Percentiles rank a stretch among this genome's conserved stretches.
Conservation (phyloP, 2,113 vertebrate species). For the Embiotoca jacksoni region DNA sequence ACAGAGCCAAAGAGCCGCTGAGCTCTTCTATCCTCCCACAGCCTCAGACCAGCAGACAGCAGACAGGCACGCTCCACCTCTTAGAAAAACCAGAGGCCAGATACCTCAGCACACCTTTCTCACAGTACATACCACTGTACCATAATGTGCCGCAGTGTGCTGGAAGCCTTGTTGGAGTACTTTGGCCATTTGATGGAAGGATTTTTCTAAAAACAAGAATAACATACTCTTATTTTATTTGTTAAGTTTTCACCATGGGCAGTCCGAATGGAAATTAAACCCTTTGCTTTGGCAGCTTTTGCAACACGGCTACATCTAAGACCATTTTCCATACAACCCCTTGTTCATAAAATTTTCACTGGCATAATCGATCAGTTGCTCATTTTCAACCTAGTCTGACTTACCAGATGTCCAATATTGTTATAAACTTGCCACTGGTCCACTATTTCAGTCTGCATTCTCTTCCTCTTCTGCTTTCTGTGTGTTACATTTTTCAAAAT, state of each 20-base stretch:
- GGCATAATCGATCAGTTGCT: no score
- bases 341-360: no score
- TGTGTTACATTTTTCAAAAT: no score
- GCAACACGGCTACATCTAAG: not conserved
- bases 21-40: slow-evolving; percentile 54
- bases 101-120: slow-evolving; percentile 67
- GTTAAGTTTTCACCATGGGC: not conserved
- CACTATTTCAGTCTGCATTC: no score
- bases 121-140: slow-evolving; percentile 39
- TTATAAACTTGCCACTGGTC: no score
- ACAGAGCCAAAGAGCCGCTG: slow-evolving; percentile 71
- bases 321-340: not conserved
- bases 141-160: slow-evolving; percentile 59
- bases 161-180: slow-evolving; percentile 21
- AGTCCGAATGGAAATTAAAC: slow-evolving; percentile 7
- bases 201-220: slow-evolving; percentile 28
- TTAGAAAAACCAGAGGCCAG: slow-evolving; percentile 60
- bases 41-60: slow-evolving; percentile 49
- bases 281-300: not conserved
- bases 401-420: no score
- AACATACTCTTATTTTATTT: slow-evolving; percentile 3
- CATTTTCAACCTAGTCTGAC: no score
- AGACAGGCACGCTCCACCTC: slow-evolving; percentile 65
- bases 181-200: slow-evolving; percentile 53
- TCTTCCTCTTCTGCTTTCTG: no score